A percentile compares a stretch with the other conserved stretches of the same genome.
phyloP scores from a whole-genome alignment of 2,797 vertebrate species.

The Coluber constrictor region DNA sequence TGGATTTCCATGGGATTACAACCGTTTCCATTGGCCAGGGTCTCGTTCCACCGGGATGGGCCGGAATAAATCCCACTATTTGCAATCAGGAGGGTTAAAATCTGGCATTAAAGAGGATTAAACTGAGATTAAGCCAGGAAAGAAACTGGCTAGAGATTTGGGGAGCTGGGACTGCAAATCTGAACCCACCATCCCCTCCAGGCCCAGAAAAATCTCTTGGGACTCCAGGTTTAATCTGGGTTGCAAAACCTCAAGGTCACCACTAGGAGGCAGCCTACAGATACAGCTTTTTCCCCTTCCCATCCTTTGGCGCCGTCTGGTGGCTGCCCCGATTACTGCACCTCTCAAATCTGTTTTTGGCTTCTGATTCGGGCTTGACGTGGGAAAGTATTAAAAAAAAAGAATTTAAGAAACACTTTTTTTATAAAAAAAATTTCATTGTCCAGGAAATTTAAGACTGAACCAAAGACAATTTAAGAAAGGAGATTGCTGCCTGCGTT shows the following conservation, averaged over 20 bases:
- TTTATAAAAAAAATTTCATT: not conserved
- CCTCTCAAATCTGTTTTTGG: not conserved
- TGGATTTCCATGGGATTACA: not conserved
- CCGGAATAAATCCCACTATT: not conserved
- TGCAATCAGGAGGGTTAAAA: too few relatives aligned
- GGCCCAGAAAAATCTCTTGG: not conserved
- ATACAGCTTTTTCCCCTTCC: not conserved
- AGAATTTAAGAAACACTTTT: not conserved
- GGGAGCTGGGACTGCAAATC: not conserved
- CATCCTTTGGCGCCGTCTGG: not conserved
- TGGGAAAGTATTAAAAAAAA: not conserved
- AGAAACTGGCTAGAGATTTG: not conserved
- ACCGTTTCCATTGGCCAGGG: not conserved
- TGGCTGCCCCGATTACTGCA: not conserved
- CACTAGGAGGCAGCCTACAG: not conserved
- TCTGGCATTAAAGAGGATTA: not conserved
- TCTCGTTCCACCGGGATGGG: not conserved
- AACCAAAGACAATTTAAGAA: not conserved
- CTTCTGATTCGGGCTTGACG: rapidly evolving
- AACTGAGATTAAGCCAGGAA: not conserved
- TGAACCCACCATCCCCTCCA: too few relatives aligned
- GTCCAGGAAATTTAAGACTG: not conserved
- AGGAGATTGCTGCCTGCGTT: not conserved
- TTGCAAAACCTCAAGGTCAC: not conserved
- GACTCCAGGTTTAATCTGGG: not conserved